phyloP scores from a whole-genome alignment of 2,797 vertebrate genomes.

The Crenuchus spilurus region DNA sequence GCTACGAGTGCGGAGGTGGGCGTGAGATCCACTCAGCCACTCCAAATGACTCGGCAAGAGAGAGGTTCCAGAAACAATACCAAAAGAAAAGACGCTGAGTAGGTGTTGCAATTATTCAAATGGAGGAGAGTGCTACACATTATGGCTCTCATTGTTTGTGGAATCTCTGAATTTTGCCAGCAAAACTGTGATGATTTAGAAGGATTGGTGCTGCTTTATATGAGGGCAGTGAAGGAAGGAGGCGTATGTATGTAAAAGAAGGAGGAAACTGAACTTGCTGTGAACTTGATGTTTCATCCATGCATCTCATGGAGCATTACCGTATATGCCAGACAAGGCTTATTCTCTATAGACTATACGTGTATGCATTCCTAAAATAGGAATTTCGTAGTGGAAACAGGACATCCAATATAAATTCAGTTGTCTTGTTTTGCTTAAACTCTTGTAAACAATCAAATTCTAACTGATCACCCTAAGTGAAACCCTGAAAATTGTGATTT shows the following conservation, averaged over 20 bases:
- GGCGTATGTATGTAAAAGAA: neutral
- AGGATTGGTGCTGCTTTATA: neutral
- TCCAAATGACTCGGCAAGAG: slow-evolving; percentile 59
- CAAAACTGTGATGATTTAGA: slow-evolving; percentile 23
- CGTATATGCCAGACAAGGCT: neutral
- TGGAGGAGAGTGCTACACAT: slow-evolving; percentile 57
- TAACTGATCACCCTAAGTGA: slow-evolving; percentile 5
- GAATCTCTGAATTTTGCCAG: slow-evolving; percentile 29
- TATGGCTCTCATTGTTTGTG: slow-evolving; percentile 26
- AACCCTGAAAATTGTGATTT: neutral
- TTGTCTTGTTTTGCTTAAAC: neutral
- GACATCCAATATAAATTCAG: neutral
- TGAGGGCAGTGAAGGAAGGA: slow-evolving; percentile 10
- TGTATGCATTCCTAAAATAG: slow-evolving; percentile 13
- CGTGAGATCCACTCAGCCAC: slow-evolving; percentile 56
- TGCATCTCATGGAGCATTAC: slow-evolving; percentile 13
- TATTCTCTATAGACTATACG: slow-evolving; percentile 4
- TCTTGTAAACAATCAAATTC: neutral
- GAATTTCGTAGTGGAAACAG: too few relatives aligned
- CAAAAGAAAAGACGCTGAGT: slow-evolving; percentile 44
- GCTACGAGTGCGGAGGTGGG: slow-evolving; percentile 48
- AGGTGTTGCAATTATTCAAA: slow-evolving; percentile 68
- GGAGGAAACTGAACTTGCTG: slow-evolving; percentile 28
- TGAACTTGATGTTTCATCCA: slow-evolving; percentile 15
- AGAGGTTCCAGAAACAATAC: slow-evolving; percentile 50